Evolutionary conservation across 2,113 vertebrate genomes (phyloP).

Genomic region (Sinocyclocheilus grahami): DNA sequence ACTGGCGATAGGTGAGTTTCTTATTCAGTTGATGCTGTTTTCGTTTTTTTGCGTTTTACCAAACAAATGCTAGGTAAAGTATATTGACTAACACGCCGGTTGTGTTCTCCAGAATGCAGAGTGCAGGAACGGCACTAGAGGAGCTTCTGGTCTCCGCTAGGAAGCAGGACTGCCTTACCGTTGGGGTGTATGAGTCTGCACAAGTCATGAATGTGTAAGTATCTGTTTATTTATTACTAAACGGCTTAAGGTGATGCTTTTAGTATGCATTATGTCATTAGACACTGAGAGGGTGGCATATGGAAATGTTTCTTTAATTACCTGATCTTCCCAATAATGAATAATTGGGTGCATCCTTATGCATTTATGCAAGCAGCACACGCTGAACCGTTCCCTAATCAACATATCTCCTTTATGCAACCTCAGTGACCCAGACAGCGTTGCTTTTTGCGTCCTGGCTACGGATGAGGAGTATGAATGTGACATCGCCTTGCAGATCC

Average conservation of each 20-base stretch:
- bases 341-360: neutral
- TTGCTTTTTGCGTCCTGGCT: slow-evolving; percentile 93
- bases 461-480: slow-evolving; percentile 91
- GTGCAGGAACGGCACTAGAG: slow-evolving; percentile 87
- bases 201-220: slow-evolving; percentile 99
- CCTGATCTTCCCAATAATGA: no score
- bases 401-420: neutral
- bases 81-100: neutral
- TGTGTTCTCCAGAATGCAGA: slow-evolving; percentile 79
- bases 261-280: neutral
- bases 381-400: slow-evolving; percentile 43
- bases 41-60: slow-evolving; percentile 35
- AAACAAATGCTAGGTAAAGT: neutral
- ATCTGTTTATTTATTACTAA: neutral
- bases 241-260: no score
- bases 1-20: slow-evolving; percentile 82
- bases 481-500: slow-evolving; percentile 95
- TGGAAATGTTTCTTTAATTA: neutral
- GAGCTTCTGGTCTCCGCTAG: slow-evolving; percentile 88
- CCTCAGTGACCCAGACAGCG: slow-evolving; percentile 91
- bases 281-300: no score
- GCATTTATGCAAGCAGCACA: slow-evolving; percentile 2
- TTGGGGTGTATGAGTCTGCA: slow-evolving; percentile 95
- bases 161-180: slow-evolving; percentile 91
- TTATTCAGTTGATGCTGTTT: neutral